Conservation (phyloP, 1,140 invertebrate species). For the Drosophila sechellia region DNA sequence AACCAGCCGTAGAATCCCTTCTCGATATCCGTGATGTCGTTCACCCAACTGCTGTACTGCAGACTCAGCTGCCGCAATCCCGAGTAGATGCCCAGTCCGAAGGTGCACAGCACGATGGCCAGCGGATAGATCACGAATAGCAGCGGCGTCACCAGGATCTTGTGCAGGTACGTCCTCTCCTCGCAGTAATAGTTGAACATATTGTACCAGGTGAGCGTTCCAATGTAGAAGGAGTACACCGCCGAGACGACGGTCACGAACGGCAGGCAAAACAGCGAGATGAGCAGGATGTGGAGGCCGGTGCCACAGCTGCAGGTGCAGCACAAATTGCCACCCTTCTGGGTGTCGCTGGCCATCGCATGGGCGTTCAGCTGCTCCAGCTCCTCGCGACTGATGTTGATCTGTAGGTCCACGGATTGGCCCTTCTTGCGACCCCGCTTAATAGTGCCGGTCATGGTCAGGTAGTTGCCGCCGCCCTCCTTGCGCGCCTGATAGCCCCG, state of each 20-base stretch:
- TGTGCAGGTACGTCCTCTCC: slow-evolving; percentile 87
- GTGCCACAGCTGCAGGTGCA: slow-evolving; percentile 87
- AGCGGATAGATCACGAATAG: slow-evolving; percentile 90
- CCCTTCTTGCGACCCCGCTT: slow-evolving; percentile 90
- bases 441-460: slow-evolving; percentile 90
- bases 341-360: slow-evolving; percentile 87
- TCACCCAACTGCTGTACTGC: slow-evolving; percentile 88
- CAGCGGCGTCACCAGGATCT: slow-evolving; percentile 88
- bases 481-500: slow-evolving; percentile 85
- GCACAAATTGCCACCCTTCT: slow-evolving; percentile 86
- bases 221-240: slow-evolving; percentile 90
- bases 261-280: slow-evolving; percentile 88
- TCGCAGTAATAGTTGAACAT: slow-evolving; percentile 90
- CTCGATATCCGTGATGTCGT: slow-evolving; percentile 90
- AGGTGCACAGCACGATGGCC: slow-evolving; percentile 88
- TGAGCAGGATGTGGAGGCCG: slow-evolving; percentile 89
- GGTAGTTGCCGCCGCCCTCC: slow-evolving; percentile 85
- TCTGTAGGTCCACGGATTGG: slow-evolving; percentile 89
- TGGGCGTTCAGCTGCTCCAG: slow-evolving; percentile 88
- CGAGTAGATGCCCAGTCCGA: slow-evolving; percentile 89
- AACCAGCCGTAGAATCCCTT: slow-evolving; percentile 93
- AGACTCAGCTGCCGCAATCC: slow-evolving; percentile 89
- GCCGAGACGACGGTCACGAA: slow-evolving; percentile 88
- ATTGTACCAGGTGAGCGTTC: slow-evolving; percentile 92
- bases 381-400: slow-evolving; percentile 89